These are phyloP conservation scores for Pissodes strobi DNA, from an alignment of 1,140 invertebrate genomes.

Conservation along the genomic window DNA sequence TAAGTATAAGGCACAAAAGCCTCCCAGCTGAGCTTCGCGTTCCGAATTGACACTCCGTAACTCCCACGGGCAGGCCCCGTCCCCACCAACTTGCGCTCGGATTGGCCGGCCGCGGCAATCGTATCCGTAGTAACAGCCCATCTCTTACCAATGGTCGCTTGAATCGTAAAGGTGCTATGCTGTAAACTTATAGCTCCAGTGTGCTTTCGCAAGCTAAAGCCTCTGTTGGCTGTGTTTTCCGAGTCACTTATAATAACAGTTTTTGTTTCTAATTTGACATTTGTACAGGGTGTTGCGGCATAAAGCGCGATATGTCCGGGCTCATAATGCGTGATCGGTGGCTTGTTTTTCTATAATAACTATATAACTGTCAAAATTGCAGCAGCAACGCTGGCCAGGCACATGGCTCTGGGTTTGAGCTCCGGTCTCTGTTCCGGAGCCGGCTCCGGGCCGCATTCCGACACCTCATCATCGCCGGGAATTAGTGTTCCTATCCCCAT, in stretches of 20 bases:
- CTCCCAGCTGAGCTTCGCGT: slow-evolving; percentile 39
- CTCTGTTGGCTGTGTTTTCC: slow-evolving; percentile 22
- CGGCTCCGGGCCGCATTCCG: slow-evolving; percentile 52
- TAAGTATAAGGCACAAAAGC: slow-evolving; percentile 51
- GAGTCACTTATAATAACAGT: not conserved
- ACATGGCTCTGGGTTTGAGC: slow-evolving; percentile 56
- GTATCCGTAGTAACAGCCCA: slow-evolving; percentile 44
- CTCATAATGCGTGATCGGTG: not conserved
- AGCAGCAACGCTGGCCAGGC: slow-evolving; percentile 50
- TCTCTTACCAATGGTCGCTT: slow-evolving; percentile 37
- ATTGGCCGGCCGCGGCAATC: slow-evolving; percentile 41
- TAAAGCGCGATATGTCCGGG: too few species aligned
- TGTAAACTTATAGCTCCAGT: slow-evolving; percentile 35
- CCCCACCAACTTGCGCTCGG: slow-evolving; percentile 31
- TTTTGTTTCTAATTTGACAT: slow-evolving; percentile 9
- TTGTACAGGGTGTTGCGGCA: slow-evolving; percentile 2
- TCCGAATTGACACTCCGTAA: slow-evolving; percentile 42
- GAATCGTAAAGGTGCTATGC: slow-evolving; percentile 14
- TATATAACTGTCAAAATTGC: slow-evolving; percentile 15
- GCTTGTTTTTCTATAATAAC: not conserved
- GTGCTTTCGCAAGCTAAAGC: slow-evolving; percentile 37
- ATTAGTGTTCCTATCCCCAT: slow-evolving; percentile 56
- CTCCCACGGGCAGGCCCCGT: slow-evolving; percentile 33
- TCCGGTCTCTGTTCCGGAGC: slow-evolving; percentile 53
- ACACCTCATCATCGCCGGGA: slow-evolving; percentile 56